A percentile compares a stretch with the other conserved stretches of the same genome.
Conservation (phyloP, 2,888 invertebrate genomes). For the Poecilus cupreus region DNA sequence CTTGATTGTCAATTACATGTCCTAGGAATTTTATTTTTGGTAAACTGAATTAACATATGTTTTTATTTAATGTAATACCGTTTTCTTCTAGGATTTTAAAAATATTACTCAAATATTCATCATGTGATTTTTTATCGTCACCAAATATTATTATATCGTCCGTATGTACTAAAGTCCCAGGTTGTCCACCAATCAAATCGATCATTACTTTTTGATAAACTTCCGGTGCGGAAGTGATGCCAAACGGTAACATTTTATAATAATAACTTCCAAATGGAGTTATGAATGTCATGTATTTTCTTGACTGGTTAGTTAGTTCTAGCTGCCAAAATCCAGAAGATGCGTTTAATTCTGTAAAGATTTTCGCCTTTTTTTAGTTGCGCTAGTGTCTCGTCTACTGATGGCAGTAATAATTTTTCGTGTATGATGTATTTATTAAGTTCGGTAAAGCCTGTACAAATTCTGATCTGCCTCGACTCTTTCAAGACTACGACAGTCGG, state of each 20-base stretch:
- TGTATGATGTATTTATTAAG: conserved; percentile 61
- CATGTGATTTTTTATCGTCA: neutral
- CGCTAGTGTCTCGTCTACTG: conserved; percentile 11
- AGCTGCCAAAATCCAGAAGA: conserved; percentile 42
- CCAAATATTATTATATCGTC: conserved; percentile 15
- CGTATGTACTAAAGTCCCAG: neutral
- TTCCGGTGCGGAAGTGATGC: conserved; percentile 15
- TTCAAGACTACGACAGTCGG: conserved; percentile 67
- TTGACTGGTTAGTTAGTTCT: neutral
- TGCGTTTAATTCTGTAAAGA: conserved; percentile 21
- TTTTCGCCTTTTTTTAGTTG: conserved; percentile 12
- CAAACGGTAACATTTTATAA: neutral
- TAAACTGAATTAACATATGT: neutral
- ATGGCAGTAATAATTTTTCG: conserved; percentile 37
- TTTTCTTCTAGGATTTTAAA: neutral
- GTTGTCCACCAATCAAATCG: neutral
- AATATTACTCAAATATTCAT: neutral
- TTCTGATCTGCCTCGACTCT: conserved; percentile 61
- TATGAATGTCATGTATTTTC: conserved; percentile 34
- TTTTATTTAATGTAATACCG: neutral
- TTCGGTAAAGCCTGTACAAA: conserved; percentile 65
- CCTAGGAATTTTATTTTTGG: conserved; percentile 6
- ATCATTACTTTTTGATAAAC: neutral
- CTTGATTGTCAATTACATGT: neutral
- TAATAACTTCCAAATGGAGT: conserved; percentile 2